Base-by-base conservation (phyloP, 2,113 vertebrate genomes). In the Hippocampus mohnikei region DNA sequence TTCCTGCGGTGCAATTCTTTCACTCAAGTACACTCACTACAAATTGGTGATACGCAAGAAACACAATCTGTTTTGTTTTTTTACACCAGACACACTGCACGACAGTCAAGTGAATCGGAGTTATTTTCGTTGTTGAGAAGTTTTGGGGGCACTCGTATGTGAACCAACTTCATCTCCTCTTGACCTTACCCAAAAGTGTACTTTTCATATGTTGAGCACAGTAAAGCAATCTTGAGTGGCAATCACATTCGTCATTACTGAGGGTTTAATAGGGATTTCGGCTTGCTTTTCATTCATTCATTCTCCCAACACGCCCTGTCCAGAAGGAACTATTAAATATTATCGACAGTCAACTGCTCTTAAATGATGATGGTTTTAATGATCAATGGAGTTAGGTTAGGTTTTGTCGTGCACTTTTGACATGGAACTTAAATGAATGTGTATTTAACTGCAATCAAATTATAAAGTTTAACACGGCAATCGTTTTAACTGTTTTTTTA, bases 31-130 rank as follows among this genome's bases (percentile, higher is more conserved):
- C 42, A 53, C 72, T 74, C 56, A 48, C 71, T 67, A 78, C 50
- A 79, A 87, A 87, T 85, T 85, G 71, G 55, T 67, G 56, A 69
- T 69, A 71, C 52, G 72, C 71, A 64, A 60, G 80, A 87, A 89
- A 85, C 73, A 81, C 73, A 86, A 72, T 88, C 71, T 70, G 5
- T 50, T 68, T 79, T 5, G 37, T 79, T 33, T 81, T 0, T 73
- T 55, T 55, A 23, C 21, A 23, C 53, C n/a, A 23, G 1, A 53
- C 52, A 11, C 8, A 15, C 23, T 12, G 13, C 23, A 27, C n/a
- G 3, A 5, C 23, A 58, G n/a, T 29, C 5, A n/a, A 58, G 55
- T 58, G 0, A 13, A 58, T 27, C 11, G 55, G 55, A 58, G 55
- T 58, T 58, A 12, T 15, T 58, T 58, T 25, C 23, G 1, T 58